These are phyloP conservation scores for Orchesellides sinensis DNA, from an alignment of 2,888 invertebrate genomes.

Conservation along the genomic window DNA sequence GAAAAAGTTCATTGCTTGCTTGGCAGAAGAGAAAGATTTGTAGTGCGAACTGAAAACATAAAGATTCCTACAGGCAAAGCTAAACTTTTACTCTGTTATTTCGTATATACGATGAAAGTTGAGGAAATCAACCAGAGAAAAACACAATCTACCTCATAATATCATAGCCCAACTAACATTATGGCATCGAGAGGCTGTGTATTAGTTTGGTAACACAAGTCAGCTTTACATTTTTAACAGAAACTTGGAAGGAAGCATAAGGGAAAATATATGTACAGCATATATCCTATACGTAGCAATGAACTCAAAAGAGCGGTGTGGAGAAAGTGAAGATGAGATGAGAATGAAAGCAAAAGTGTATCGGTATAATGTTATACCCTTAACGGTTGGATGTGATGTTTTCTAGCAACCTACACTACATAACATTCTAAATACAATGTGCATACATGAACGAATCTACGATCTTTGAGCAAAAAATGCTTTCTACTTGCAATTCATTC, in stretches of 20 bases:
- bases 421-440: not conserved
- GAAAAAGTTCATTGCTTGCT: not conserved
- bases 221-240: slow-evolving; percentile 21
- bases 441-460: too few species aligned
- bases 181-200: not conserved
- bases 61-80: not conserved
- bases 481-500: too few species aligned
- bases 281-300: not conserved
- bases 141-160: slow-evolving; percentile 23
- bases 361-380: too few species aligned
- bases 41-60: not conserved
- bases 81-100: not conserved
- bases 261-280: too few species aligned
- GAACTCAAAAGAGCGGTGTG: slow-evolving; percentile 18
- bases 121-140: slow-evolving; percentile 3
- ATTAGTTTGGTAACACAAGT: not conserved
- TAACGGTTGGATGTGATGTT: too few species aligned
- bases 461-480: too few species aligned
- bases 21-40: slow-evolving; percentile 21
- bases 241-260: slow-evolving; percentile 14
- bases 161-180: not conserved
- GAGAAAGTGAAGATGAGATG: slow-evolving; percentile 44
- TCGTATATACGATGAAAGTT: slow-evolving; percentile 6
- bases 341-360: slow-evolving; percentile 22
- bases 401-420: too few species aligned